These are phyloP conservation scores for Triplophysa siluroides DNA, from an alignment of 2,113 vertebrate genomes.

Conservation along the genomic window DNA sequence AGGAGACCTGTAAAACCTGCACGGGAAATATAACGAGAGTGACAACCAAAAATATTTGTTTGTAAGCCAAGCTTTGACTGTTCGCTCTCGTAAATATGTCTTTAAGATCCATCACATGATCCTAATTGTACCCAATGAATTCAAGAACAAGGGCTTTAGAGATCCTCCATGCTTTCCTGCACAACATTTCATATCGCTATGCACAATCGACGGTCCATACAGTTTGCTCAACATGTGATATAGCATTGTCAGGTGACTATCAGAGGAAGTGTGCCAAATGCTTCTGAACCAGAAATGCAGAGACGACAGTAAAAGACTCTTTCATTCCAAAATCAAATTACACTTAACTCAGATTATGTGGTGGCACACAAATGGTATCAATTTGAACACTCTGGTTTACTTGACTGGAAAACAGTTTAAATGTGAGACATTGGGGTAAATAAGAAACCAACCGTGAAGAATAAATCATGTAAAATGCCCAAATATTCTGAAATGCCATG, in stretches of 20 bases:
- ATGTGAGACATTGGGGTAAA: not conserved
- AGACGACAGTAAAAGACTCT: constrained; percentile 43
- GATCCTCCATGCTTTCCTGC: not conserved
- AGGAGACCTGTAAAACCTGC: constrained; percentile 13
- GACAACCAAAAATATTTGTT: not conserved
- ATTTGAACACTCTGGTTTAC: constrained; percentile 19
- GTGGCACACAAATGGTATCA: constrained; percentile 33
- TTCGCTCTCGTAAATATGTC: not conserved
- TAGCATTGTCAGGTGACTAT: constrained; percentile 53
- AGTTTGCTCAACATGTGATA: constrained; percentile 47
- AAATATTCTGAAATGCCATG: not conserved
- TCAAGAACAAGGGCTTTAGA: not conserved
- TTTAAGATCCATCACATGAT: constrained; percentile 21
- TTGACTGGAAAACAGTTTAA: constrained; percentile 28
- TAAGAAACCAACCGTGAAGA: not conserved
- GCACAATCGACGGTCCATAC: not conserved
- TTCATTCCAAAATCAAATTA: constrained; percentile 58
- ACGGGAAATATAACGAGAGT: not conserved
- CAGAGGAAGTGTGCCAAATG: constrained; percentile 26
- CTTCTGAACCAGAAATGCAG: constrained; percentile 38
- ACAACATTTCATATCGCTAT: not conserved
- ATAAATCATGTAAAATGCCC: not conserved
- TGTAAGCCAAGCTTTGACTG: too few species aligned
- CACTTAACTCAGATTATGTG: constrained; percentile 52
- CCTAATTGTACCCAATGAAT: not conserved